A percentile compares a stretch with the other conserved stretches of the same genome.
Evolutionary conservation across 2,113 vertebrate species (phyloP).

Genomic region (Symphodus melops): DNA sequence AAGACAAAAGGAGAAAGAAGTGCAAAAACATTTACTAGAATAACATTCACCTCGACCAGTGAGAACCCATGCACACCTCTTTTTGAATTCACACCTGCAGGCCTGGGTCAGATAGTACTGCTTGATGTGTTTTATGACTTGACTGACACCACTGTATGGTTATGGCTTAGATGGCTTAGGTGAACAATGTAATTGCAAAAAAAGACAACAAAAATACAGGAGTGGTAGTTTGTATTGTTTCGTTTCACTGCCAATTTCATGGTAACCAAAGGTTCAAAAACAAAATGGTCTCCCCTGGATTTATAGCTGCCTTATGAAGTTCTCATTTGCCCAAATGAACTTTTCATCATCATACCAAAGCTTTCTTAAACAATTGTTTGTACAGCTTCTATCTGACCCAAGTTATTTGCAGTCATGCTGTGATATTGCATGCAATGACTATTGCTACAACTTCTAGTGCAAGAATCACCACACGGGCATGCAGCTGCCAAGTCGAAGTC

Average conservation of each 20-base stretch:
- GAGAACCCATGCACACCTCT: conserved; percentile 51
- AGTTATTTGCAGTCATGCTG: conserved; percentile 34
- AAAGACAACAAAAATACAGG: not conserved
- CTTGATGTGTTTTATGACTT: not conserved
- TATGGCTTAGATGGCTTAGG: too few relatives aligned
- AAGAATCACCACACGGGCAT: conserved; percentile 56
- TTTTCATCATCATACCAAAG: not conserved
- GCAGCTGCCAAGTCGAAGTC: conserved; percentile 48
- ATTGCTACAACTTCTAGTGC: conserved; percentile 19
- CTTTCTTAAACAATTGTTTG: not conserved
- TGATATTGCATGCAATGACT: conserved; percentile 36
- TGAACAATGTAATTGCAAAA: not conserved
- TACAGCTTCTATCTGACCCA: conserved; percentile 54
- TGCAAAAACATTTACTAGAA: conserved; percentile 19
- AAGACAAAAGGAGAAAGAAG: not conserved
- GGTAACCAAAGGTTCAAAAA: not conserved
- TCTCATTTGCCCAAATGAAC: not conserved
- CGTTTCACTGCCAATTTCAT: not conserved
- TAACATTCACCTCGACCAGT: conserved; percentile 48
- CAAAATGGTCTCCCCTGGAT: not conserved
- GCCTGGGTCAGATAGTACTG: conserved; percentile 54
- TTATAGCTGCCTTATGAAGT: too few relatives aligned
- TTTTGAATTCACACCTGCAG: conserved; percentile 28
- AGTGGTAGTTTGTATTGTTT: not conserved
- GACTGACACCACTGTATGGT: too few relatives aligned